phyloP scores from a whole-genome alignment of 1,140 invertebrate species.

The Zaprionus kolodkinae region DNA sequence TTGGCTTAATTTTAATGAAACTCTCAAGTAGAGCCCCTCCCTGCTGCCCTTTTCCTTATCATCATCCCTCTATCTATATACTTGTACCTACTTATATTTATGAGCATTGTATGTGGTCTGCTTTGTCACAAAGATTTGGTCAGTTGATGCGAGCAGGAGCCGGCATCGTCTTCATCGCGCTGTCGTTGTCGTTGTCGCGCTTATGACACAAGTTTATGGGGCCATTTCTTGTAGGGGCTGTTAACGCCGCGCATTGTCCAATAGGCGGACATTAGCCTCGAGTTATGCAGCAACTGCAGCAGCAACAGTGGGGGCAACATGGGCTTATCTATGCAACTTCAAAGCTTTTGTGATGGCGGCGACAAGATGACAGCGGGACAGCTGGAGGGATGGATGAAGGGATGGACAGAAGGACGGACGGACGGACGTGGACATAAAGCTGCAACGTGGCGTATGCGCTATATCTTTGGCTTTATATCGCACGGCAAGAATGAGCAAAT shows the following conservation, averaged over 20 bases:
- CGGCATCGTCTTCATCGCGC: constrained; percentile 21
- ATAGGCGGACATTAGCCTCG: constrained; percentile 61
- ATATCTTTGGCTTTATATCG: constrained; percentile 60
- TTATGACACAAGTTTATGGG: constrained; percentile 73
- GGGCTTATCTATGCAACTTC: constrained; percentile 79
- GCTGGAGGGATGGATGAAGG: constrained; percentile 5
- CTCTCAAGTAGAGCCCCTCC: neutral
- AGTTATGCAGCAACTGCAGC: constrained; percentile 75
- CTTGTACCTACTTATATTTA: neutral
- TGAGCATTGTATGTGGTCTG: constrained; percentile 9
- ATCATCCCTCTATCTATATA: neutral
- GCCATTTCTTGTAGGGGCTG: constrained; percentile 30
- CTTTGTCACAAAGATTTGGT: constrained; percentile 23
- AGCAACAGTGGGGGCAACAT: constrained; percentile 20
- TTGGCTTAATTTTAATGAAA: constrained; percentile 7
- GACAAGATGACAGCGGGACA: constrained; percentile 55
- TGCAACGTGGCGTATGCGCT: constrained; percentile 78
- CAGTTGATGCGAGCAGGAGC: constrained; percentile 53
- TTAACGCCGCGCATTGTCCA: constrained; percentile 54
- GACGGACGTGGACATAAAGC: constrained; percentile 48
- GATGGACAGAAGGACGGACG: no score
- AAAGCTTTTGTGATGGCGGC: constrained; percentile 75
- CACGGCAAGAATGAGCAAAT: constrained; percentile 18
- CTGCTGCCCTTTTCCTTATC: neutral
- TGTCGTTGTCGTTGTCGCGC: constrained; percentile 34